Evolutionary conservation across 2,113 vertebrate genomes (phyloP), one percentile per base, ranked within the genome.

Genomic region (Triplophysa tibetana): DNA sequence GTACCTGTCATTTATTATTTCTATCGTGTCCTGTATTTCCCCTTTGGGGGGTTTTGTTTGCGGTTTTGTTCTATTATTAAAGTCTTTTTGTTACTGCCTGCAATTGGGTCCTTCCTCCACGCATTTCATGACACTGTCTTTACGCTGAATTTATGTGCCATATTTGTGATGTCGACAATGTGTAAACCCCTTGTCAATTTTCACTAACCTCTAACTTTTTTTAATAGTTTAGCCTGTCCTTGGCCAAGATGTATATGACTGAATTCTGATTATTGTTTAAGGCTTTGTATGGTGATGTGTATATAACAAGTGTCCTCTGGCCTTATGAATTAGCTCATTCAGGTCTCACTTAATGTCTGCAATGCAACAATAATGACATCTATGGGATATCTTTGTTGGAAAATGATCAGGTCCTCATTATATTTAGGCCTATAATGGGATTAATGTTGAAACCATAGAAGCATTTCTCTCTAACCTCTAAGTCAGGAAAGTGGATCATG

Each of bases 191-290:
- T 13, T 54, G 16, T 79, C n/a, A 26, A 79, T 54, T 21, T 58
- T 63, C 48, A 43, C 63, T 50, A 63, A 69, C n/a, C 58, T 56
- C 43, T 64, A 1, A 60, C 79, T 78, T 56, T 38, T 17, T 63
- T 8, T 29, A 84, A 77, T 74, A 23, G 63, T 70, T 70, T 48
- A 61, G 58, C 60, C 66, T 11, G 76, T 72, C 83, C 80, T 82
- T 82, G 77, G 62, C 77, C 83, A 61, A 77, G 33, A 82, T 82
- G 43, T 66, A 79, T 82, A 73, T 52, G 58, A 23, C 8, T 75
- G n/a, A 12, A 16, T 17, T 2, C 17, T 8, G 70, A 61, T 70
- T 38, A 84, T 56, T 76, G 72, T 75, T 79, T 77, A 76, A 81
- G 24, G 69, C 70, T 72, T 50, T 72, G 52, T 65, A 23, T 10